These are phyloP conservation scores for Rhyacophila evoluta DNA, from an alignment of 2,888 invertebrate species.

Conservation along the genomic window DNA sequence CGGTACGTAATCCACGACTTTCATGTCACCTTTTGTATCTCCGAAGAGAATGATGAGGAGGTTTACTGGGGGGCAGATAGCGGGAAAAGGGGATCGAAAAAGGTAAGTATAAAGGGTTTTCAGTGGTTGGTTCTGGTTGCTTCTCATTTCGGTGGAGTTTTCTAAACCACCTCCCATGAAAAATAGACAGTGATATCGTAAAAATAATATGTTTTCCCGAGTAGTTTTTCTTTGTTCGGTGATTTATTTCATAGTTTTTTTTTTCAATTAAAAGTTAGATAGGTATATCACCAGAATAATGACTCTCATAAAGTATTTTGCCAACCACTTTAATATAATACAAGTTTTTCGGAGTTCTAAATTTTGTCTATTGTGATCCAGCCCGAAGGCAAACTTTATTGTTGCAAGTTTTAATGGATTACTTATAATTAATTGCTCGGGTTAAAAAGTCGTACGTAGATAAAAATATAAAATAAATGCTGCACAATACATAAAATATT, in stretches of 20 bases:
- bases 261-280: neutral
- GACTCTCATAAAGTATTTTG: neutral
- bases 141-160: neutral
- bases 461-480: too few relatives aligned
- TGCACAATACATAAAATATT: too few relatives aligned
- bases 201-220: neutral
- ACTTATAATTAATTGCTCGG: too few relatives aligned
- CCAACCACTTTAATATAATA: too few relatives aligned
- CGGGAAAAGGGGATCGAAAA: neutral
- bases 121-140: constrained; percentile 22
- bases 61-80: neutral
- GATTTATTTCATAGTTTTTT: constrained; percentile 17
- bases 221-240: constrained; percentile 12
- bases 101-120: constrained; percentile 12
- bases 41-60: neutral
- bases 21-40: neutral
- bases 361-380: too few relatives aligned
- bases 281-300: neutral
- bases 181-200: constrained; percentile 9
- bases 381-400: too few relatives aligned
- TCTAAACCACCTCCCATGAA: constrained; percentile 1
- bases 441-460: too few relatives aligned
- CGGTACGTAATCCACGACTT: neutral
- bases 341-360: too few relatives aligned
- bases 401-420: too few relatives aligned